Base-by-base conservation (phyloP, 2,113 vertebrate species). In the Plecturocebus donacophilus region DNA sequence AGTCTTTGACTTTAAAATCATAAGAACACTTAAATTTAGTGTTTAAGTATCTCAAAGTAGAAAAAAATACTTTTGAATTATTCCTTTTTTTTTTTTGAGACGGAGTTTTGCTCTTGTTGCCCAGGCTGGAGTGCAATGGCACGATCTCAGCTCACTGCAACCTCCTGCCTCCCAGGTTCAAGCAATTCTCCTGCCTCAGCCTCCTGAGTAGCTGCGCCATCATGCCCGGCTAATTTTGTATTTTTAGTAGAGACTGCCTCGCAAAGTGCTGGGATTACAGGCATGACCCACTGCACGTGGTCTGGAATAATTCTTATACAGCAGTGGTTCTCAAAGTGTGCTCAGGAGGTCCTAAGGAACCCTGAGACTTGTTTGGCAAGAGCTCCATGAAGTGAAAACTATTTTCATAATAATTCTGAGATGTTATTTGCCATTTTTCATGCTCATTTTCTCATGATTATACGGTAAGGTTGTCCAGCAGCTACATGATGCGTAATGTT, bases 1-100 rank as follows among this genome's bases (percentile, higher is more conserved):
- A 83, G 42, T 58, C 71, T 47, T 77, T 89, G 52, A 80, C 54
- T 71, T 87, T 95, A 87, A 92, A 92, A 77, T 68, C 10, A 88
- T 32, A 86, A 77, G 58, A 49, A 66, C 25, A 35, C 20, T 81
- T 56, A 47, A 85, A 32, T 61, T 56, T 88, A 83, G 77, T 68
- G 9, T 79, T 49, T 81, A 54, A 19, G 30, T 88, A 21, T 81
- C 35, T 91, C 40, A 68, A 86, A 86, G 42, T 87, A 35, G 70
- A 73, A 52, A 96, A 80, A 96, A 75, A 19, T 14, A 9, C 27
- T n/a, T 45, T 68, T 14, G 61, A 12, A 32, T 64, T 30, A 64
- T 64, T 64, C 27, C 13, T 2, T 30, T 64, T 64, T 30, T 14
- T 64, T 64, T 64, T 64, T 64, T 64, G 25, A 64, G 27, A 6